Base-by-base conservation (phyloP, 2,888 invertebrate species). In the Microctonus aethiopoides region DNA sequence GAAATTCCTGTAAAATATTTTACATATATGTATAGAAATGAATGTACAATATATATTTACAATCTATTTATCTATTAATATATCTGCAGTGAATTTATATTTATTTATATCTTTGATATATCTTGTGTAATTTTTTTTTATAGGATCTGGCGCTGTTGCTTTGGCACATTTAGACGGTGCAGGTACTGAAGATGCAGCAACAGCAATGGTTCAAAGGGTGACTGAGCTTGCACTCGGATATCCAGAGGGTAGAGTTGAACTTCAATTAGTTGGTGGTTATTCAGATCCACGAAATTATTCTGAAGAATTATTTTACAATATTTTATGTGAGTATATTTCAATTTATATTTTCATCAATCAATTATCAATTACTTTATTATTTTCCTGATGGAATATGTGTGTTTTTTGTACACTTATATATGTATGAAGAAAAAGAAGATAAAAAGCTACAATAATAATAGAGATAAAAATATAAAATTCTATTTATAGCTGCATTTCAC, bases 241-340 rank as follows among this genome's bases (percentile, higher is more conserved):
- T 87, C 94, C 95, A 1, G 95, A 95, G 84, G 95, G 96, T 52
- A 91, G 97, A 77, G 90, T 97, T 67, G 96, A 98, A 87, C 89
- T 98, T 77, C 96, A 96, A 85, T 89, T 98, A 73, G 92, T 96
- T 75, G 98, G 98, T 70, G 97, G 97, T 54, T 97, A 95, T 88
- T 92, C 93, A 73, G 97, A 97, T 87, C 91, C 93, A 2, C 92
- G 94, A 80, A 91, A 94, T 77, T 94, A 94, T 86, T 95, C 96
- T 9, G 96, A 96, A 84, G 94, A 96, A 84, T 90, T 98, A 65
- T 95, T 96, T 86, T 93, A 92, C 81, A 93, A 93, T 87, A 92
- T 97, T 80, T 93, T 98, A 90, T 92, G 98, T 95, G 88, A 91
- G 93, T n/a, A n/a, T n/a, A n/a, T n/a, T n/a, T n/a, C n/a, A n/a